A percentile compares a stretch with the other conserved stretches of the same genome.
These are phyloP conservation scores for Bombyx mori DNA, from an alignment of 1,140 invertebrate genomes.

Conservation along the genomic window DNA sequence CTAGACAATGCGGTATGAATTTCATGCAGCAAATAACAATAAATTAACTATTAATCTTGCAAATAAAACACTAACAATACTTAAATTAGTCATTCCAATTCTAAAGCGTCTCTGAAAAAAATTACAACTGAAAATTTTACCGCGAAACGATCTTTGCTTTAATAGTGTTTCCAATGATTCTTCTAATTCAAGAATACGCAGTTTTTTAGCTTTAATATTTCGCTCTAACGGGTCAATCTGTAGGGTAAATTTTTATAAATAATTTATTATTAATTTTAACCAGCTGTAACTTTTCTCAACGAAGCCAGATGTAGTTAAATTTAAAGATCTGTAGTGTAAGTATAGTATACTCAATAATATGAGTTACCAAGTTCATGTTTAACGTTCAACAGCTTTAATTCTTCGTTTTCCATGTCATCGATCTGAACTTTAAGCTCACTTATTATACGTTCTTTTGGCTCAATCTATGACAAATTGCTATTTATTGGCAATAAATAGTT, in stretches of 20 bases:
- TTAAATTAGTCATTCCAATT: not conserved
- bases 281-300: conserved; percentile 62
- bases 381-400: conserved; percentile 54
- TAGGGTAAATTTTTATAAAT: conserved; percentile 17
- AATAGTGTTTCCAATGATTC: conserved; percentile 80
- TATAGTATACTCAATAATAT: too few species aligned
- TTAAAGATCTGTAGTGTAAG: too few species aligned
- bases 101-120: conserved; percentile 30
- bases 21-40: conserved; percentile 4
- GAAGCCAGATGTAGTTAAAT: not conserved
- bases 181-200: conserved; percentile 84
- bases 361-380: conserved; percentile 61
- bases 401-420: conserved; percentile 73
- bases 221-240: conserved; percentile 87
- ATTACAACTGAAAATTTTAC: conserved; percentile 65
- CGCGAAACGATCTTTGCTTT: conserved; percentile 74
- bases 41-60: too few species aligned
- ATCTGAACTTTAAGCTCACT: conserved; percentile 79
- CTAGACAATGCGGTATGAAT: not conserved
- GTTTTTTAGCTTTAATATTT: conserved; percentile 84
- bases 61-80: too few species aligned
- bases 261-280: conserved; percentile 13
- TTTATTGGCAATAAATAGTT: not conserved
- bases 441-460: conserved; percentile 78
- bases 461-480: conserved; percentile 66